Base-by-base conservation (phyloP, 2,888 invertebrate genomes). In the Hypercompe scribonia region DNA sequence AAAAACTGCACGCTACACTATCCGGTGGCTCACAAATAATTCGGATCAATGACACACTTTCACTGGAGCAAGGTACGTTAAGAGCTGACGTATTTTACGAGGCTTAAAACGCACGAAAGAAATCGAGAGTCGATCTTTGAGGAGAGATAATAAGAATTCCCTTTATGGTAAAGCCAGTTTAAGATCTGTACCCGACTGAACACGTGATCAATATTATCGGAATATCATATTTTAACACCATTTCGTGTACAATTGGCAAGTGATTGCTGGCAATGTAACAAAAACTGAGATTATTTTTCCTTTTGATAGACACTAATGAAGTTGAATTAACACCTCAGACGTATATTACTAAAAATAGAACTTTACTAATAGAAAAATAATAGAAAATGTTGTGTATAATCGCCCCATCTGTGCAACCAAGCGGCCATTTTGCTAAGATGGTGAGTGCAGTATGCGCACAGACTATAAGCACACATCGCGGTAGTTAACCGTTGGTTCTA, bases 21-120 rank as follows among this genome's bases (percentile, higher is more conserved):
- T 58, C 4, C 13, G 13, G 28, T 18, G 61, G 28, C 61, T n/a
- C n/a, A n/a, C n/a, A n/a, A n/a, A 61, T 18, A 28, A 61, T 65
- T 36, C n/a, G 28, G 39, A 39, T 65, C 36, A 65, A 39, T 65
- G 65, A 65, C 65, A 65, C 36, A 65, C 65, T 65, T 65, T 65
- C 65, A 65, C 65, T 65, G 39, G 13, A 24, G 36, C 64, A 65
- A 65, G 28, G 31, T 31, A 61, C 5, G 5, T 61, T 18, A 61
- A 61, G 15, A 15, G 15, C 31, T n/a, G 61, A 61, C 31, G 31
- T 61, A 61, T 8, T 31, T 61, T 61, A 61, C 31, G 61, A 61
- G 31, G 8, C 31, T 18, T 15, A 2, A 18, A 61, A 31, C 31
- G 31, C 18, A 28, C 58, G 15, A 31, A 61, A 28, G 61, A 61